Base-by-base conservation (phyloP, 2,113 vertebrate genomes). In the Hypanus sabinus region DNA sequence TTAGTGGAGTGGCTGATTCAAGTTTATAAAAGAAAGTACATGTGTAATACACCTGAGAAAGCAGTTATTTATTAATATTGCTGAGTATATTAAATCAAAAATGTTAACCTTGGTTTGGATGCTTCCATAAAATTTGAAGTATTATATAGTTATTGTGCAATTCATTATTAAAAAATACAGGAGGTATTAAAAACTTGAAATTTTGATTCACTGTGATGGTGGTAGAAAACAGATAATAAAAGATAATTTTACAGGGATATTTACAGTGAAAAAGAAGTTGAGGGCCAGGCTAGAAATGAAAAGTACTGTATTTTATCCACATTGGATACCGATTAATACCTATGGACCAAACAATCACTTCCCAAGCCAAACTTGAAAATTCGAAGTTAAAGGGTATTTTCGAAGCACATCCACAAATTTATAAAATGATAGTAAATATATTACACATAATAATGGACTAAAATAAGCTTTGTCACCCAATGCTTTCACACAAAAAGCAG, bases 401-500 rank as follows among this genome's bases (percentile, higher is more conserved):
- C 88, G 8, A 62, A 27, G 30, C 27, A 62, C 7, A 88, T 68
- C 30, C 7, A 16, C 30, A 33, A 65, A 30, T 38, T 12, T 73
- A 93, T 36, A 92, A 11, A 27, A 93, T 38, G 27, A 16, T 22
- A 93, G 73, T 24, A 73, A 75, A 73, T 16, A 93, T 46, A 8
- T 27, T 27, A 1, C 38, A 46, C 18, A 73, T 81, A 38, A 73
- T 30, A 75, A 46, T 5, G 68, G 0, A 79, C 5, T 33, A 94
- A 94, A 94, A 94, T 30, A 94, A 16, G 27, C 93, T 8, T 62
- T 94, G 94, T 94, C 57, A 95, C 38, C 94, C 71, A 0, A 0
- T 0, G 65, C 33, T 14, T 71, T 93, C 91, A 12, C 4, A 33
- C 22, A 68, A 90, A 30, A 93, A 14, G 18, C 70, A 60, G 30